Base-by-base conservation (phyloP, 2,797 vertebrate genomes). In the Hephaestus fuliginosus region DNA sequence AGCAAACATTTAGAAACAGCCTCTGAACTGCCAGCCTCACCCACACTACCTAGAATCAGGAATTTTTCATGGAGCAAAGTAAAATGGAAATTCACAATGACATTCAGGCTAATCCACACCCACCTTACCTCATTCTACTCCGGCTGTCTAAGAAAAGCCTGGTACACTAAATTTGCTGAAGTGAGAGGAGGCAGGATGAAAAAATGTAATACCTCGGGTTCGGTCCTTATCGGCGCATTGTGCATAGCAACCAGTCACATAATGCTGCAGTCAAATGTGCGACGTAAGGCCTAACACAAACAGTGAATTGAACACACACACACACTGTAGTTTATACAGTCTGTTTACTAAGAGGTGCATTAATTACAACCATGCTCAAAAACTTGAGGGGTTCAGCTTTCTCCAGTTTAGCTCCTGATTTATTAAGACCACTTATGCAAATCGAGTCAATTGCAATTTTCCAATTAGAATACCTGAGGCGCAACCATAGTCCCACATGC, bases 361-460 rank as follows among this genome's bases (percentile, higher is more conserved):
- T 84, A 81, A 92, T 92, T 91, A 89, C 64, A 83, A 64, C 68
- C 70, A 41, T 49, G 41, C 76, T 62, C 51, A 68, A 74, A 86
- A 88, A 87, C 79, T 78, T 84, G 56, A 89, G 76, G 61, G 65
- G 68, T 82, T 82, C 65, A 65, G 90, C 76, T 91, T 91, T 90
- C 89, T 80, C 67, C 78, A 83, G 83, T 90, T 91, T 86, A 76
- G 70, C 85, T 89, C 51, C 81, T 89, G 90, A 92, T 92, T 94
- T 94, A 93, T 93, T 92, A 93, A 90, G 87, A 86, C 88, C 89
- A 91, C 89, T 94, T 93, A 92, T 92, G 91, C 91, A 94, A 94
- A 94, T 91, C 43, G n/a, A 88, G 88, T 89, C 89, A 85, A 89
- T 86, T 87, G 91, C 89, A 91, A 89, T 92, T 90, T 90, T 91